Evolutionary conservation across 1,140 invertebrate species (phyloP), one percentile per base, ranked within the genome.

Genomic region (Monochamus saltuarius): DNA sequence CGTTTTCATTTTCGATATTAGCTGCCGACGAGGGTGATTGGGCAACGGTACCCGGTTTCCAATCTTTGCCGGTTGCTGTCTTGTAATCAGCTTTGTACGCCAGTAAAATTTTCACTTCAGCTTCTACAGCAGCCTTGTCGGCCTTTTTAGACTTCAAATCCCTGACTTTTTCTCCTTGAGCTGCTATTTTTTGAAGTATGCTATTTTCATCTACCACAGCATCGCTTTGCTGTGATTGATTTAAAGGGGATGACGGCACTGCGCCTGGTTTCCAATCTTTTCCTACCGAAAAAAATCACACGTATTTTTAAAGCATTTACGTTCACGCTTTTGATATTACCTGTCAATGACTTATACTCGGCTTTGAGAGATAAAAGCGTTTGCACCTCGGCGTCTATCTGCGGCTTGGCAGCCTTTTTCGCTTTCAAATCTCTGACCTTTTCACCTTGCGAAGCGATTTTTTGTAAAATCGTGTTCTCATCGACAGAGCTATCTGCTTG

Each of bases 21-120:
- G 71, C 22, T 70, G 62, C 43, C 4, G 16, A 19, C 58, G 64
- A 10, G 40, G 65, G 17, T 83, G 70, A 43, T 81, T 78, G 79
- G 94, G 94, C 72, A 89, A 96, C 56, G 90, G 82, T 1, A 77
- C 80, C 75, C 10, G 82, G 78, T 61, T 84, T 85, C 87, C 87
- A 89, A 52, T 89, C 87, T 60, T 77, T 65, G 8, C 86, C 87
- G 7, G 82, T 82, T 7, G 75, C 63, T 43, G 73, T 72, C 76
- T 89, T 90, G 73, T 83, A 91, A 51, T 89, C 80, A 16, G 79
- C 76, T 78, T 92, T 92, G 2, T 91, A 72, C 1, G 70, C 71
- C 7, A 90, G 70, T 11, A 91, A 75, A 17, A 73, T 69, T 62
- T 89, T 84, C 0, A 90, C 89, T 70, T 84, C 89, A 11, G 77